Conservation (phyloP, 2,888 invertebrate species). For the Epistrophe eligans region DNA sequence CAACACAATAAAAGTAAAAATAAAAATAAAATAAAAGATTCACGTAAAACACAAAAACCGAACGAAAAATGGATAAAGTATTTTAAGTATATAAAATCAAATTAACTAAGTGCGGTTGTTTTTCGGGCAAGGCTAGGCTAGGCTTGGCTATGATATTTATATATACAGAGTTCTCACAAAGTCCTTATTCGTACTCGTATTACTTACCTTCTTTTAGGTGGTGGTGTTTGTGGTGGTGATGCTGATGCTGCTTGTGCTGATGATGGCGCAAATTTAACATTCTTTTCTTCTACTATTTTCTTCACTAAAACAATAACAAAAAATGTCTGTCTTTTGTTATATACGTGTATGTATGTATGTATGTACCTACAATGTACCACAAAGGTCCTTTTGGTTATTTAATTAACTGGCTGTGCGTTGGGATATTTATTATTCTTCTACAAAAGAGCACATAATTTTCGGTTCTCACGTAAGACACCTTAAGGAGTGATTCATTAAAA, state of each 20-base stretch:
- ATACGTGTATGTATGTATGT: too few species aligned
- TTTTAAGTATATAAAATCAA: slow-evolving; percentile 42
- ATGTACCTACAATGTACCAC: not conserved
- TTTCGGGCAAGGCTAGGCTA: not conserved
- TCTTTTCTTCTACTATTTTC: not conserved
- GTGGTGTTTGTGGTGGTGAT: slow-evolving; percentile 61
- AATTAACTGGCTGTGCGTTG: slow-evolving; percentile 52
- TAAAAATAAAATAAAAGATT: slow-evolving; percentile 34
- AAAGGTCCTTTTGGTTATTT: slow-evolving; percentile 43
- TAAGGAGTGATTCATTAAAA: slow-evolving; percentile 1
- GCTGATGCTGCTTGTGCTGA: slow-evolving; percentile 67
- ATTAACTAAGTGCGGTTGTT: slow-evolving; percentile 54
- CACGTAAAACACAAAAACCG: slow-evolving; percentile 41
- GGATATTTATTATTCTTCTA: slow-evolving; percentile 35
- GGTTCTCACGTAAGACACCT: slow-evolving; percentile 31
- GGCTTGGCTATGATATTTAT: not conserved
- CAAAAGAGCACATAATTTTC: not conserved
- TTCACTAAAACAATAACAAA: not conserved
- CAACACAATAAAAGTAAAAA: not conserved
- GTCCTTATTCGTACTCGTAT: too few species aligned
- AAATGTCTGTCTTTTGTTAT: slow-evolving; percentile 5
- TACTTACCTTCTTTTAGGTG: slow-evolving; percentile 67
- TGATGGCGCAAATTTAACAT: slow-evolving; percentile 69
- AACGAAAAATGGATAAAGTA: slow-evolving; percentile 18
- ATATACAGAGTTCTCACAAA: not conserved